A percentile compares a stretch with the other conserved stretches of the same genome.
These are phyloP conservation scores for Rattus rattus DNA, from an alignment of 2,113 vertebrate species.

Conservation along the genomic window DNA sequence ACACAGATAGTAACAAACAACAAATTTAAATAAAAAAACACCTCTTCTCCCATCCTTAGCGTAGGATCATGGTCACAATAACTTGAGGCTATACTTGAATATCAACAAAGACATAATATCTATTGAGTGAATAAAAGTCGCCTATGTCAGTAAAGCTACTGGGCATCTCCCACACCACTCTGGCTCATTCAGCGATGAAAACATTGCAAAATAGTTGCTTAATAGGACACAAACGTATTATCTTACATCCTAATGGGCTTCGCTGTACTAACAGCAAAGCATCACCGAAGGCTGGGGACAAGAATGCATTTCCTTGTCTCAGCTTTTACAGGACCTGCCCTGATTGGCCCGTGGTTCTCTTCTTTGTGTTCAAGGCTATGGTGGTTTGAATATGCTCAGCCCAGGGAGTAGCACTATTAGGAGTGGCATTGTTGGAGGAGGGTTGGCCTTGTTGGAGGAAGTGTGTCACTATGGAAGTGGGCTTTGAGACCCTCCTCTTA, in stretches of 20 bases:
- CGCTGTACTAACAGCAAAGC: background rate
- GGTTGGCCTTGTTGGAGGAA: too few species aligned
- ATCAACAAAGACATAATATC: background rate
- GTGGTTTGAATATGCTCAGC: too few species aligned
- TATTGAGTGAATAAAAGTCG: background rate
- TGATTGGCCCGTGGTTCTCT: background rate
- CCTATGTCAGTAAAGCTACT: background rate
- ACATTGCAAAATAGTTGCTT: background rate
- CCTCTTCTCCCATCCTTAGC: background rate
- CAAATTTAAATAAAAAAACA: background rate
- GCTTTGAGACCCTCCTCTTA: too few species aligned
- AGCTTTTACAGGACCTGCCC: background rate
- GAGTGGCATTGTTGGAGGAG: too few species aligned
- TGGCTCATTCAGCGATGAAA: background rate
- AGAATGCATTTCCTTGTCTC: background rate
- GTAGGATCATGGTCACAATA: background rate
- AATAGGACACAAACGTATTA: background rate
- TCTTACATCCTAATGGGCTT: background rate
- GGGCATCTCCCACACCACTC: background rate
- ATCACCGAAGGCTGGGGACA: background rate
- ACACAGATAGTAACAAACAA: background rate
- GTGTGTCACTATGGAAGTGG: too few species aligned
- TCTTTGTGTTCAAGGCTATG: background rate
- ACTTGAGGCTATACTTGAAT: background rate
- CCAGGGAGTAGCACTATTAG: too few species aligned